Evolutionary conservation across 1,140 invertebrate genomes (phyloP).

Genomic region (Zaprionus camerounensis): DNA sequence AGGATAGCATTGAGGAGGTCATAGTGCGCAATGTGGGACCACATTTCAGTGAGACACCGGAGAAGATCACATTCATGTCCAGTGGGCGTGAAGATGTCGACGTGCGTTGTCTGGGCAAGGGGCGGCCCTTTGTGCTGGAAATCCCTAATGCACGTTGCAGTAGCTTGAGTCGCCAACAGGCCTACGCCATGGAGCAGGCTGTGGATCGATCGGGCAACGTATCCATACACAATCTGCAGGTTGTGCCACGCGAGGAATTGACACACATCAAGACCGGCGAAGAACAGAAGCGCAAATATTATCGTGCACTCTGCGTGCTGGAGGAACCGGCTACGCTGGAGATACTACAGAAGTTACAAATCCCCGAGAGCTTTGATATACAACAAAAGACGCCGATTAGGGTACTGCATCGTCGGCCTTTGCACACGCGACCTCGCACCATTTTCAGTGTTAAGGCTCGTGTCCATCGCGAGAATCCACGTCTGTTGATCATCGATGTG

Average conservation of each 20-base stretch:
- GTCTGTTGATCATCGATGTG: constrained; percentile 89
- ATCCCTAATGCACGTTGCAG: constrained; percentile 88
- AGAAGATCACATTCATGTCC: constrained; percentile 90
- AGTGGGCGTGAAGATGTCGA: constrained; percentile 97
- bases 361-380: constrained; percentile 86
- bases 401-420: constrained; percentile 92
- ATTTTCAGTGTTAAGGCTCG: constrained; percentile 87
- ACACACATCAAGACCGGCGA: constrained; percentile 93
- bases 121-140: constrained; percentile 94
- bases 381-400: constrained; percentile 92
- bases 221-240: constrained; percentile 88
- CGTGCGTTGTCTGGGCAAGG: constrained; percentile 93
- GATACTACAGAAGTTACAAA: constrained; percentile 86
- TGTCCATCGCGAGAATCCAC: constrained; percentile 83
- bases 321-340: constrained; percentile 84
- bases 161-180: constrained; percentile 83
- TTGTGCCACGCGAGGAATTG: constrained; percentile 89
- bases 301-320: constrained; percentile 90
- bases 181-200: constrained; percentile 85
- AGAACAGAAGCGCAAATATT: constrained; percentile 93
- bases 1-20: constrained; percentile 95
- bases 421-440: constrained; percentile 87
- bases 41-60: constrained; percentile 79
- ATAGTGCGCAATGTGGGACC: constrained; percentile 88
- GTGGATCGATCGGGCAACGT: constrained; percentile 88